Base-by-base conservation (phyloP, 1,140 invertebrate genomes). In the Phocides pigmalion region DNA sequence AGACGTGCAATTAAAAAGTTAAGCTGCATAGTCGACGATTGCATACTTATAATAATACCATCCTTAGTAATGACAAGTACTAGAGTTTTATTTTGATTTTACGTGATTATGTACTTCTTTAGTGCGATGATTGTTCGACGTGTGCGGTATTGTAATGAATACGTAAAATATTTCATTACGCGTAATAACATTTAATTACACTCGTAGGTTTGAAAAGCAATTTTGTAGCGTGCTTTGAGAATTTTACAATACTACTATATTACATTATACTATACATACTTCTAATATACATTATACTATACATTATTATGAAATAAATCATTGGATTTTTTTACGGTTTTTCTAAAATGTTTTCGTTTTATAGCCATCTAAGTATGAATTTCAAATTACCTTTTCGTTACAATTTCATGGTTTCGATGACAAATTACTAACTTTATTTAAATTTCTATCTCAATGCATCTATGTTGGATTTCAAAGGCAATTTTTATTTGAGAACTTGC, bases 21-120 rank as follows among this genome's bases (percentile, higher is more conserved):
- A 47, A 22, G 19, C 19, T 32, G 4, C 4, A 44, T 4, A n/a
- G 17, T 4, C 3, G 44, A 47, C 3, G 44, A n/a, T 22, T 11
- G 15, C 32, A 2, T n/a, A n/a, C 11, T 32, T 32, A 32, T 8
- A 3, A 35, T 35, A 4, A 16, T 8, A 39, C 39, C n/a, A n/a
- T n/a, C n/a, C n/a, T n/a, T n/a, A 16, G 41, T 42, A 42, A 42
- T 19, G 41, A 42, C 41, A 19, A 42, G 15, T 53, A 9, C 17
- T 4, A 2, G 50, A 53, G 50, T 42, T 42, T 17, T 9, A 53
- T 53, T 37, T 1, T 17, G 25, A 53, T 53, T 37, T 32, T 53
- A n/a, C 39, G 32, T 12, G 2, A 39, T 53, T 53, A 53, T 53
- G 37, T 53, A 15, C 39, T 53, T 16, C 12, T 53, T 53, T 6